Conservation (phyloP, 2,797 vertebrate genomes). For the Saxicola maurus region DNA sequence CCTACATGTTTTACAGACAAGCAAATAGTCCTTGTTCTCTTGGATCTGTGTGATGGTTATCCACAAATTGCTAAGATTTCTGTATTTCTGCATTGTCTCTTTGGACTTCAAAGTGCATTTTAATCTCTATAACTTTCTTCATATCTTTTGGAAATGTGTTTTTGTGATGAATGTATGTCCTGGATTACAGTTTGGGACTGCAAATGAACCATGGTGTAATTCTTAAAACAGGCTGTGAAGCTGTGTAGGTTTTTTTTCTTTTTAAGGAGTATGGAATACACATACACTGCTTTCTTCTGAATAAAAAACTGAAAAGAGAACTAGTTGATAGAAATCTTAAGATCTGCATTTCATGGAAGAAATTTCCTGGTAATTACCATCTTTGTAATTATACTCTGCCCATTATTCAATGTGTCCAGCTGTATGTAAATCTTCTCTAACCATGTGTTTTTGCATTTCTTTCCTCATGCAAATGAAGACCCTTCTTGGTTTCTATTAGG, state of each 20-base stretch:
- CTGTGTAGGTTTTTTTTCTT: not conserved
- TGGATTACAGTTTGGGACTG: not conserved
- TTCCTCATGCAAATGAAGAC: slow-evolving; percentile 24
- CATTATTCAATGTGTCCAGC: not conserved
- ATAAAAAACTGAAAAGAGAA: not conserved
- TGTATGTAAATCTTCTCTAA: slow-evolving; percentile 46
- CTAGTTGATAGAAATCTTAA: not conserved
- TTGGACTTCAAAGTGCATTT: not conserved
- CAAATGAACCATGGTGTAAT: not conserved
- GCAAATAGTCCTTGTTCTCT: not conserved
- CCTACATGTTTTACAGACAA: not conserved
- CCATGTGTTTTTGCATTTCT: slow-evolving; percentile 8
- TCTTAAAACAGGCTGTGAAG: not conserved
- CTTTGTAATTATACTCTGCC: slow-evolving; percentile 10
- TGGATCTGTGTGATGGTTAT: not conserved
- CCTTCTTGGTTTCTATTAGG: not conserved
- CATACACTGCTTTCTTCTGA: not conserved
- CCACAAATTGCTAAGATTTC: not conserved
- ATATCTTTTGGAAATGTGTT: not conserved
- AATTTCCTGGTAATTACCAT: not conserved
- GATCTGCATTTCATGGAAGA: slow-evolving; percentile 6
- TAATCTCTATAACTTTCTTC: not conserved
- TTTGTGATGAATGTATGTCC: not conserved
- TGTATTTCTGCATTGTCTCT: not conserved
- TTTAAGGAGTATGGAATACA: not conserved